Evolutionary conservation across 2,113 vertebrate genomes (phyloP).

Genomic region (Sprattus sprattus): DNA sequence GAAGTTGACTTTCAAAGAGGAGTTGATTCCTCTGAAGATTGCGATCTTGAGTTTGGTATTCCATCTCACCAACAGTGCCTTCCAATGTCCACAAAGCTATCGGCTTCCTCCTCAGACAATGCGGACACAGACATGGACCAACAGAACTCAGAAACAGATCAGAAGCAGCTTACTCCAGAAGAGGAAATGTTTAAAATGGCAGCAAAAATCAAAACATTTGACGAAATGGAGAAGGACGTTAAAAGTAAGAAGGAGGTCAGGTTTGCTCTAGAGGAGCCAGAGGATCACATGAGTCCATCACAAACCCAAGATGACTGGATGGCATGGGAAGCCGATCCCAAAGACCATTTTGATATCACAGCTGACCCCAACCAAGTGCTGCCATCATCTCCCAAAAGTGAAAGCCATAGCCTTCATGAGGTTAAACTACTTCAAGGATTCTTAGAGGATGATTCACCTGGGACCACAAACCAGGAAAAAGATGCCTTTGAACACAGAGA

Average conservation of each 20-base stretch:
- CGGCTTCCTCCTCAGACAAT: constrained; percentile 50
- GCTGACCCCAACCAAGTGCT: constrained; percentile 72
- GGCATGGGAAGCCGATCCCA: constrained; percentile 62
- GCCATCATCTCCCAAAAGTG: constrained; percentile 67
- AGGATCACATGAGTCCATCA: background rate
- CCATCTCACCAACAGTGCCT: constrained; percentile 58
- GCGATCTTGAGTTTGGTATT: background rate
- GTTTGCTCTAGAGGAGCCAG: constrained; percentile 59
- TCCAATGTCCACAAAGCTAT: constrained; percentile 65
- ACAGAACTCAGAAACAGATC: constrained; percentile 52
- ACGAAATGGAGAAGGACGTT: constrained; percentile 89
- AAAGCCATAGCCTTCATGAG: constrained; percentile 65
- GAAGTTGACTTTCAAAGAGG: constrained; percentile 41
- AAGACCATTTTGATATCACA: constrained; percentile 61
- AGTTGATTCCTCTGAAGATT: constrained; percentile 1
- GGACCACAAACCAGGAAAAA: background rate
- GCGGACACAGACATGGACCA: constrained; percentile 65
- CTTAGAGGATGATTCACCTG: background rate
- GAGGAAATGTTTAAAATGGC: constrained; percentile 99
- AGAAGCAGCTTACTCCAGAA: constrained; percentile 87
- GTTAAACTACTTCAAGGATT: constrained; percentile 59
- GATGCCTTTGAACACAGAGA: background rate
- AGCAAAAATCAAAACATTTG: constrained; percentile 93
- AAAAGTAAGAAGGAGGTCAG: constrained; percentile 79
- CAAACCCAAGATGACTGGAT: background rate